These are phyloP conservation scores for Mustela lutreola DNA, from an alignment of 2,113 vertebrate species.

Conservation along the genomic window DNA sequence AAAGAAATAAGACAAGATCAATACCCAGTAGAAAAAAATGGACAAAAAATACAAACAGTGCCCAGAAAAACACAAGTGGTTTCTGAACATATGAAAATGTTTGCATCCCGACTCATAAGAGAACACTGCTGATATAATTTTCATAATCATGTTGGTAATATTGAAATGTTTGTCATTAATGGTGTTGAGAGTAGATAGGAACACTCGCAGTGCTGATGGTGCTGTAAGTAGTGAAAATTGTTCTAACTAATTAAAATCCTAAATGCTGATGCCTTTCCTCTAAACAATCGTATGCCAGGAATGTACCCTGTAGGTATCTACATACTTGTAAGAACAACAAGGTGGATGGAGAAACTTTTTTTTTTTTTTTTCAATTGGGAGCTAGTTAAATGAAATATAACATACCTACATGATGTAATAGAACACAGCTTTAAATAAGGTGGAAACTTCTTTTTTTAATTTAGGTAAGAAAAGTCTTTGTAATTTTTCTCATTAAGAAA, in stretches of 20 bases:
- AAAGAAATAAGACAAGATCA: neutral
- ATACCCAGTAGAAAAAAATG: neutral
- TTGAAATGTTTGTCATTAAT: neutral
- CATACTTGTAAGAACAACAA: neutral
- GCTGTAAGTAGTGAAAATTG: neutral
- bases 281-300: neutral
- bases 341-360: neutral
- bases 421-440: neutral
- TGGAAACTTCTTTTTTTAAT: neutral
- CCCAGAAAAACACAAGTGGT: neutral
- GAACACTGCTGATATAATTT: neutral
- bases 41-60: neutral
- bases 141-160: neutral
- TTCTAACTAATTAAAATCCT: neutral
- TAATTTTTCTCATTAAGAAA: neutral
- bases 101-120: neutral
- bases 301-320: neutral
- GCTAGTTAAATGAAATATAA: neutral
- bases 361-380: neutral
- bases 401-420: rapidly evolving
- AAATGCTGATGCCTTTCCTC: neutral
- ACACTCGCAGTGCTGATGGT: neutral
- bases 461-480: neutral
- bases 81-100: neutral
- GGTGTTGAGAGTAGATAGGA: neutral